Percentiles rank a stretch among this genome's conserved stretches.
Conservation (phyloP, 2,113 vertebrate genomes). For the Corvus hawaiiensis region DNA sequence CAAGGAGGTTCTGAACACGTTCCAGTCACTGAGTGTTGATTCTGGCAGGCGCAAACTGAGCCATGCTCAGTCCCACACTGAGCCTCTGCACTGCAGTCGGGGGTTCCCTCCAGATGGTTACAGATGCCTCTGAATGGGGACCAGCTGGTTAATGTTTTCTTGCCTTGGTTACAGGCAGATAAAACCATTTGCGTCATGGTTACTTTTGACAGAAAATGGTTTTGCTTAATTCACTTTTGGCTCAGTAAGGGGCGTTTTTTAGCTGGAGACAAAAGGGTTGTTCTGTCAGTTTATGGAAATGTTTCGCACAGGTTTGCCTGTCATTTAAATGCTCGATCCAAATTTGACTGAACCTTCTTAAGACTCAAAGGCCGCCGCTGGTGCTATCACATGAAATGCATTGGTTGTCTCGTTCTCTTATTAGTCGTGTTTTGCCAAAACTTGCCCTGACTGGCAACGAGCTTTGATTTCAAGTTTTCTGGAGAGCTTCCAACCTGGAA, state of each 20-base stretch:
- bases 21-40: constrained; percentile 59
- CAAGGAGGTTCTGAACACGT: constrained; percentile 20
- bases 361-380: not conserved
- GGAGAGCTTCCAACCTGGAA: not conserved
- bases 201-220: not conserved
- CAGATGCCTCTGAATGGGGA: constrained; percentile 46
- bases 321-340: not conserved
- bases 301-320: not conserved
- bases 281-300: not conserved
- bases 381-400: not conserved
- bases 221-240: not conserved
- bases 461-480: constrained; percentile 10
- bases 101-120: constrained; percentile 57
- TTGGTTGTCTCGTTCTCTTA: not conserved
- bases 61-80: constrained; percentile 10
- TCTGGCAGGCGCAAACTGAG: constrained; percentile 30
- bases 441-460: not conserved
- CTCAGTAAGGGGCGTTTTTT: not conserved
- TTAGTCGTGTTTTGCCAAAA: not conserved
- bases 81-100: not conserved
- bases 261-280: constrained; percentile 22
- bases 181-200: constrained; percentile 34
- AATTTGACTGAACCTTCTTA: not conserved
- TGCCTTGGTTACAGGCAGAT: constrained; percentile 56
- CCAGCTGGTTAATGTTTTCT: constrained; percentile 61